These are phyloP conservation scores for Sturnus vulgaris DNA, from an alignment of 2,113 vertebrate species.

Conservation along the genomic window DNA sequence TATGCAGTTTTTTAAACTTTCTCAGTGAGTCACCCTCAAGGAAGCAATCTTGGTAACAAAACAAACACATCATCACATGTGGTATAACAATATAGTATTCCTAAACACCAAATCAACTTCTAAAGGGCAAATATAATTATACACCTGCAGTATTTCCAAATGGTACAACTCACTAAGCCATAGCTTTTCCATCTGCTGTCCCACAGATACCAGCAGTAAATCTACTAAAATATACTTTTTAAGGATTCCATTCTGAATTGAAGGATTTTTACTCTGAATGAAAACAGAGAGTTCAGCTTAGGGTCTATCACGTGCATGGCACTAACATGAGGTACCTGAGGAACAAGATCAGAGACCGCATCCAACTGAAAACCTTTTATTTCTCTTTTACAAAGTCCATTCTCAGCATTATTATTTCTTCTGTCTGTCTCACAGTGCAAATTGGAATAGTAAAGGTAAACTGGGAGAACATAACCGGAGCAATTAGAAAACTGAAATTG, in stretches of 20 bases:
- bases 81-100: neutral
- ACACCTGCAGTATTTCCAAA: neutral
- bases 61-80: neutral
- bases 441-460: neutral
- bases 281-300: neutral
- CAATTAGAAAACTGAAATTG: neutral
- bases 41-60: neutral
- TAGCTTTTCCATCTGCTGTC: neutral
- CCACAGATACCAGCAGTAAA: neutral
- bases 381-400: neutral
- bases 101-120: neutral
- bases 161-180: neutral
- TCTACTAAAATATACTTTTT: neutral
- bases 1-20: neutral
- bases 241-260: neutral
- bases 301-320: accelerated
- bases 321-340: neutral
- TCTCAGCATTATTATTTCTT: neutral
- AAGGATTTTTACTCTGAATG: neutral
- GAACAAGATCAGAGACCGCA: neutral
- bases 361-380: neutral
- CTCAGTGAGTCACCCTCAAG: neutral
- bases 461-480: neutral
- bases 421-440: neutral
- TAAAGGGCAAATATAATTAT: neutral